These are phyloP conservation scores for Gnatocerus cornutus DNA, from an alignment of 2,888 invertebrate genomes.

Conservation along the genomic window DNA sequence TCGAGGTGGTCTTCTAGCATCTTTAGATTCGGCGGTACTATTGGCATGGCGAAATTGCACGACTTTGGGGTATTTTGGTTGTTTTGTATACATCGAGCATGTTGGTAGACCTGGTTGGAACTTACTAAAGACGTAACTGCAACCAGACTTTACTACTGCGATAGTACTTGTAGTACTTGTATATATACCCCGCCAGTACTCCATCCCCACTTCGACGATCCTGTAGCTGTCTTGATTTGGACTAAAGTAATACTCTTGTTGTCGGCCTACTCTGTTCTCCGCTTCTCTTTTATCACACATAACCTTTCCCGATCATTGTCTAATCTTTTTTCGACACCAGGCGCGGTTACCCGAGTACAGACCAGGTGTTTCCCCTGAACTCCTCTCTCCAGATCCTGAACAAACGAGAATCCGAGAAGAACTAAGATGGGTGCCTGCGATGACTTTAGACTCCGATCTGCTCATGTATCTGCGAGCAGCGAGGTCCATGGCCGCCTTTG, in stretches of 20 bases:
- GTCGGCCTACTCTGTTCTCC: conserved; percentile 49
- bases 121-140: conserved; percentile 60
- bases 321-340: conserved; percentile 56
- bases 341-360: conserved; percentile 71
- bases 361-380: conserved; percentile 73
- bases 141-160: conserved; percentile 49
- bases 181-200: conserved; percentile 28
- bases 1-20: neutral
- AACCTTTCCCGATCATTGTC: neutral
- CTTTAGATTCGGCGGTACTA: conserved; percentile 35
- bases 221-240: conserved; percentile 42
- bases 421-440: conserved; percentile 94
- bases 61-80: conserved; percentile 52
- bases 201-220: conserved; percentile 40
- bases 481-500: conserved; percentile 98
- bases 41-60: conserved; percentile 59
- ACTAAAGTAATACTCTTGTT: conserved; percentile 46
- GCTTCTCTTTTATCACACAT: conserved; percentile 30
- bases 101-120: conserved; percentile 57
- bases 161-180: conserved; percentile 39
- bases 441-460: conserved; percentile 94
- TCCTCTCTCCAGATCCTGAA: conserved; percentile 75
- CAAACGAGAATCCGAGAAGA: conserved; percentile 82
- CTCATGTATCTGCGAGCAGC: conserved; percentile 98
- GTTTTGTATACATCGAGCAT: conserved; percentile 51